These are phyloP conservation scores for Coelinius sp. DNA, from an alignment of 2,888 invertebrate species.

Conservation along the genomic window DNA sequence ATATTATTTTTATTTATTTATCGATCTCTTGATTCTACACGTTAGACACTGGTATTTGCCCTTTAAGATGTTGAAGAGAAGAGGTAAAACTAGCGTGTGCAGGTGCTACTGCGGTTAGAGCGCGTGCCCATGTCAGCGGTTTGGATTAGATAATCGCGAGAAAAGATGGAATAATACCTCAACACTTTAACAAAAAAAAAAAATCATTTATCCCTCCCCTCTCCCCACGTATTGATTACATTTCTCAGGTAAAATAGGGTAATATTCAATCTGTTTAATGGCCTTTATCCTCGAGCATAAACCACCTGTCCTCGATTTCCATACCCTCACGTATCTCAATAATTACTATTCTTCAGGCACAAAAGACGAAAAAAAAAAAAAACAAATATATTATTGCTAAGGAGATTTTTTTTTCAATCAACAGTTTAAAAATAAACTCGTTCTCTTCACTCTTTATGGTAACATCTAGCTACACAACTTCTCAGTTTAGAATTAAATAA, in stretches of 20 bases:
- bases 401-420: conserved; percentile 36
- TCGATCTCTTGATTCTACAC: neutral
- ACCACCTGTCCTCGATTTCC: conserved; percentile 58
- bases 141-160: conserved; percentile 39
- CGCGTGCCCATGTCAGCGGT: conserved; percentile 24
- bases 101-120: conserved; percentile 38
- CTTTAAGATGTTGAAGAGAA: conserved; percentile 31
- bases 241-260: conserved; percentile 61
- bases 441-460: conserved; percentile 47
- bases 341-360: neutral
- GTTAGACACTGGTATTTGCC: conserved; percentile 25
- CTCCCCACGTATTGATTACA: conserved; percentile 59
- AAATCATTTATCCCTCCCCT: conserved; percentile 44
- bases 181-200: neutral
- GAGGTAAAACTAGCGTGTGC: conserved; percentile 31
- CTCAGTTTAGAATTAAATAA: conserved; percentile 34
- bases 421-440: conserved; percentile 20
- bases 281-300: conserved; percentile 36
- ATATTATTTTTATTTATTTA: neutral
- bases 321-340: neutral
- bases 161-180: conserved; percentile 15
- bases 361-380: neutral
- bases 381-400: conserved; percentile 29
- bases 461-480: conserved; percentile 39
- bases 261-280: conserved; percentile 66